A percentile compares a stretch with the other conserved stretches of the same genome.
Evolutionary conservation across 2,888 invertebrate genomes (phyloP).

Genomic region (Labia minor): DNA sequence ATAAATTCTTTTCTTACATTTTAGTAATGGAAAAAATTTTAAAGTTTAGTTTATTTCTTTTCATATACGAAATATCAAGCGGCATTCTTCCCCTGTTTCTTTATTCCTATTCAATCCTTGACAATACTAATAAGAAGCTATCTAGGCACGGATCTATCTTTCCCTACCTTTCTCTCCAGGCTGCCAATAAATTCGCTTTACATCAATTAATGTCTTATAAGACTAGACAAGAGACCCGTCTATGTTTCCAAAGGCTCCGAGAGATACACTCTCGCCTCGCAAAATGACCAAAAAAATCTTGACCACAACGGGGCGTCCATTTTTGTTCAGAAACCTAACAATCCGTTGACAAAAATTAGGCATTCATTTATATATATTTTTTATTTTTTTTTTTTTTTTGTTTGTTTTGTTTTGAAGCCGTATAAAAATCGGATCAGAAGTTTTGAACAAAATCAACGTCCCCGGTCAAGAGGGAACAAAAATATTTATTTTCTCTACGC

Average conservation of each 20-base stretch:
- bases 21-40: no score
- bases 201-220: conserved; percentile 1
- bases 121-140: background rate
- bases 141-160: background rate
- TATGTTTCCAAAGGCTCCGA: background rate
- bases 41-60: background rate
- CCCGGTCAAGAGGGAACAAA: no score
- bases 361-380: background rate
- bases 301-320: no score
- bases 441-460: no score
- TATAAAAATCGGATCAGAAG: no score
- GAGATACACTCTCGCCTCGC: background rate
- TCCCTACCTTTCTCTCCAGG: background rate
- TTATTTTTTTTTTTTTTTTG: no score
- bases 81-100: background rate
- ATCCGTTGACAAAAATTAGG: no score
- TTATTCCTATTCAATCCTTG: background rate
- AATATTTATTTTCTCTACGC: no score
- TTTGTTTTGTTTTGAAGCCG: no score
- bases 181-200: conserved; percentile 1
- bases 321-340: no score
- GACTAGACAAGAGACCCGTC: conserved; percentile 3
- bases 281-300: background rate
- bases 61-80: background rate
- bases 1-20: no score